A percentile compares a stretch with the other conserved stretches of the same genome.
phyloP scores from a whole-genome alignment of 1,140 invertebrate genomes.

The Lineus longissimus region DNA sequence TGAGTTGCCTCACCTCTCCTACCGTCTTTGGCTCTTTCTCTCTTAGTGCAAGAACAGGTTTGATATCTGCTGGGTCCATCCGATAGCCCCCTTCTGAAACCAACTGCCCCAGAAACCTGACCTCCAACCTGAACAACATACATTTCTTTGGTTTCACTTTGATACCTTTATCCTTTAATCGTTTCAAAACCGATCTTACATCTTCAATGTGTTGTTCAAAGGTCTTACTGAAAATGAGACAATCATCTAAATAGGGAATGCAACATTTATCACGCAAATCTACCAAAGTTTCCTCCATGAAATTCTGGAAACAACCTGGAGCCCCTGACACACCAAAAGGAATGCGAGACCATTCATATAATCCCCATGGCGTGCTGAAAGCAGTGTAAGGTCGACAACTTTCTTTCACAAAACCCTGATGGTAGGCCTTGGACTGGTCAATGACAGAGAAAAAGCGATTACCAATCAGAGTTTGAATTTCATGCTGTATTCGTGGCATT shows the following conservation, averaged over 20 bases:
- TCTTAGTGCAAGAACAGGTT: constrained; percentile 49
- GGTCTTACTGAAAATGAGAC: neutral
- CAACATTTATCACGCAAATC: constrained; percentile 7
- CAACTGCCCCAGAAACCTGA: neutral
- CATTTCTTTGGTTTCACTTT: neutral
- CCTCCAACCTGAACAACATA: neutral
- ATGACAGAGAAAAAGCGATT: constrained; percentile 12
- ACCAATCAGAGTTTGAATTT: constrained; percentile 13
- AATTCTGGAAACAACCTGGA: neutral
- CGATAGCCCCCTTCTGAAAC: constrained; percentile 22
- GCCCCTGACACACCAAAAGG: constrained; percentile 16
- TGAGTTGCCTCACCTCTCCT: constrained; percentile 49
- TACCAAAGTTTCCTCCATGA: constrained; percentile 1
- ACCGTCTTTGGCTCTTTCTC: constrained; percentile 30
- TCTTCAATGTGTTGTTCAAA: neutral
- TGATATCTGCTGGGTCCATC: constrained; percentile 49
- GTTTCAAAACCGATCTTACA: neutral
- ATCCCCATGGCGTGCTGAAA: constrained; percentile 17
- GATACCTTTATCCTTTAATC: neutral
- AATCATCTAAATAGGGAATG: neutral
- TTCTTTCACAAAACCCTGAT: constrained; percentile 16
- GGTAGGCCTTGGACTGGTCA: constrained; percentile 20
- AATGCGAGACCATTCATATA: constrained; percentile 22
- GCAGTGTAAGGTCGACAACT: constrained; percentile 4
- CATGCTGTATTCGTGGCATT: constrained; percentile 21